Percentiles rank a stretch among this genome's conserved stretches.
Evolutionary conservation across 2,888 invertebrate genomes (phyloP).

Genomic region (Pilophorus perplexus): DNA sequence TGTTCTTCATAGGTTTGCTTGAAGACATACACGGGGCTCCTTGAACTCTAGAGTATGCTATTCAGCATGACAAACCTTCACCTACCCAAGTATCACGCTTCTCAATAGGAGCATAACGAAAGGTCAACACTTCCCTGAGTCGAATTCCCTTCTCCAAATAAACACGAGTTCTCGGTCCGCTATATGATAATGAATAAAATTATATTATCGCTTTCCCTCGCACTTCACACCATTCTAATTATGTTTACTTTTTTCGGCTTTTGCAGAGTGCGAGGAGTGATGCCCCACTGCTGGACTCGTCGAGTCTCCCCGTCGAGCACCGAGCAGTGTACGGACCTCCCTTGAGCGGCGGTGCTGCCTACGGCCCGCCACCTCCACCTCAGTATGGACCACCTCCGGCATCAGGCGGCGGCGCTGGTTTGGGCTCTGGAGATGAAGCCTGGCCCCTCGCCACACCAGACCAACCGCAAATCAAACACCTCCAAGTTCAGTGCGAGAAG

Average conservation of each 20-base stretch:
- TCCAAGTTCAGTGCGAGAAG: conserved; percentile 93
- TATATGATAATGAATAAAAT: too few species aligned
- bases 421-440: conserved; percentile 61
- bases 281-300: conserved; percentile 48
- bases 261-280: conserved; percentile 47
- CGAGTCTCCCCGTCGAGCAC: conserved; percentile 50
- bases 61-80: too few species aligned
- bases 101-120: too few species aligned
- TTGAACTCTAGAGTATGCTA: too few species aligned
- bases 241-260: conserved; percentile 23
- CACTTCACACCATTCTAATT: too few species aligned
- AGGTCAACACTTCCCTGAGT: too few species aligned
- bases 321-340: conserved; percentile 50
- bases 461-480: conserved; percentile 88
- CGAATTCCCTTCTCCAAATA: too few species aligned
- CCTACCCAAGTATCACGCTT: too few species aligned
- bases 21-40: too few species aligned
- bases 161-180: too few species aligned
- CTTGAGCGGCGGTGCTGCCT: conserved; percentile 41
- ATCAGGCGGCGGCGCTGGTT: conserved; percentile 42
- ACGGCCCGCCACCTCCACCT: conserved; percentile 22
- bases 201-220: too few species aligned
- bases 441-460: conserved; percentile 81
- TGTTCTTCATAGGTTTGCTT: too few species aligned
- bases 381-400: conserved; percentile 44